These are phyloP conservation scores for Boloria selene DNA, from an alignment of 2,888 invertebrate genomes.

Conservation along the genomic window DNA sequence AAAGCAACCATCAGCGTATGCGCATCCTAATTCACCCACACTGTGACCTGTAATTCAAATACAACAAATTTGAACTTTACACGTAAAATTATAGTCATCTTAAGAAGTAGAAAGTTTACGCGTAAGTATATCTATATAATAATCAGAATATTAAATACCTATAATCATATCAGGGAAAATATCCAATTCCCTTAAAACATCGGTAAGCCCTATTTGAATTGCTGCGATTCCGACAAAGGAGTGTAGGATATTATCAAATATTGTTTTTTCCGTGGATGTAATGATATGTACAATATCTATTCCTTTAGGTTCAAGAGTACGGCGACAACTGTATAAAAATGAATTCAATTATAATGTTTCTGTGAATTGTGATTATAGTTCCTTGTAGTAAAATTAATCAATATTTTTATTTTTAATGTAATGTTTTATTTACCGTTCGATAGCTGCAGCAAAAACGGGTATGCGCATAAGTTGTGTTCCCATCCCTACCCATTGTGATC, in stretches of 20 bases:
- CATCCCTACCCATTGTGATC: conserved; percentile 87
- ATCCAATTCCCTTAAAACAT: conserved; percentile 74
- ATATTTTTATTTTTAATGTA: not conserved
- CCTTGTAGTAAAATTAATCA: not conserved
- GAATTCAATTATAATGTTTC: not conserved
- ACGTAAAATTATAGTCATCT: too few species aligned
- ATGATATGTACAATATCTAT: conserved; percentile 84
- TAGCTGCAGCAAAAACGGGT: conserved; percentile 81
- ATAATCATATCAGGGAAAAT: conserved; percentile 88
- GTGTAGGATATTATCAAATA: conserved; percentile 83
- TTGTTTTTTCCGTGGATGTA: conserved; percentile 82
- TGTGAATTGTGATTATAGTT: too few species aligned
- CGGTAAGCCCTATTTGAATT: conserved; percentile 82
- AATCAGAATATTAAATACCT: conserved; percentile 68
- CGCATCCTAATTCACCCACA: too few species aligned
- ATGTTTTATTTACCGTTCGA: conserved; percentile 61
- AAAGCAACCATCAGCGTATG: conserved; percentile 57
- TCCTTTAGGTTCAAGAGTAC: conserved; percentile 48
- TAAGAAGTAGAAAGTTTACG: not conserved
- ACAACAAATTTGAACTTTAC: too few species aligned
- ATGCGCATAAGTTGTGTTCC: conserved; percentile 84
- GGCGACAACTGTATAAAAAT: conserved; percentile 67
- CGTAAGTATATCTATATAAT: not conserved
- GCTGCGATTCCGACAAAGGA: conserved; percentile 91
- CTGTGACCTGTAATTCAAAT: too few species aligned